Conservation (phyloP, 1,140 invertebrate species). For the Calosoma granatense region DNA sequence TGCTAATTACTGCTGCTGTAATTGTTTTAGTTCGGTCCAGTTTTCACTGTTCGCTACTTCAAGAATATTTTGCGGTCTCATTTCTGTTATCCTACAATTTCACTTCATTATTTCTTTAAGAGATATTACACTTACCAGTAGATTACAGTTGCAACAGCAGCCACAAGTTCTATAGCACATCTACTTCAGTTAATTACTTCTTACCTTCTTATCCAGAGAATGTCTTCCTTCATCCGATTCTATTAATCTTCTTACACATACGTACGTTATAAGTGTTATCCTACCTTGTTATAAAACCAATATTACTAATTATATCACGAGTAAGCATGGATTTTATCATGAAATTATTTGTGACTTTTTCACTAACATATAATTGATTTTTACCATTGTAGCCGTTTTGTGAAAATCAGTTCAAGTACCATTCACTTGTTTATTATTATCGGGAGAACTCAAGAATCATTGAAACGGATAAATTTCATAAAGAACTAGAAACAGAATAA, state of each 20-base stretch:
- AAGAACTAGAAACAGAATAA: background rate
- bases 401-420: background rate
- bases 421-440: background rate
- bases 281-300: no score
- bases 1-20: background rate
- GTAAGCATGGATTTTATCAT: no score
- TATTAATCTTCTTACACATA: no score
- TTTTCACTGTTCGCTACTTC: background rate
- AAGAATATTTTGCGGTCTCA: background rate
- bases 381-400: no score
- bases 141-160: no score
- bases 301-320: no score
- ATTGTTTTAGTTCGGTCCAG: background rate
- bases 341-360: no score
- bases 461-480: background rate
- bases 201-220: no score
- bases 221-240: no score
- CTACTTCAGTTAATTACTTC: background rate
- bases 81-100: background rate
- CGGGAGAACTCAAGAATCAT: background rate
- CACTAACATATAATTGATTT: no score
- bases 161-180: background rate
- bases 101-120: background rate
- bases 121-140: no score
- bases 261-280: no score